Percentiles rank a stretch among this genome's conserved stretches.
phyloP scores from a whole-genome alignment of 2,113 vertebrate genomes.

The Antennarius striatus region DNA sequence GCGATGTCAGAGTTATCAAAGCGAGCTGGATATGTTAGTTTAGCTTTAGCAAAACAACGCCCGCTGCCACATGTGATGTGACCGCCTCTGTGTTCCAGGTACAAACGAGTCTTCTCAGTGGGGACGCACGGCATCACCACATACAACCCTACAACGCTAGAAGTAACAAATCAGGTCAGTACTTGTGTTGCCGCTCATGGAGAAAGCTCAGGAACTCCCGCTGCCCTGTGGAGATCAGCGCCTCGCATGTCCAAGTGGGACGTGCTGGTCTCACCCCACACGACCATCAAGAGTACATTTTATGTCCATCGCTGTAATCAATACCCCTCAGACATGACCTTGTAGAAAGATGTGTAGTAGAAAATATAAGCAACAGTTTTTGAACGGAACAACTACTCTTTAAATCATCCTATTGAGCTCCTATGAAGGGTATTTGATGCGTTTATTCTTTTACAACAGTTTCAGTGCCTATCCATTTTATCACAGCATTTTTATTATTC shows the following conservation, averaged over 20 bases:
- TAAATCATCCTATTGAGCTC: too few species aligned
- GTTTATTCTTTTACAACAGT: too few species aligned
- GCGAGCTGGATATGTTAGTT: not conserved
- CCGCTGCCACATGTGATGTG: too few species aligned
- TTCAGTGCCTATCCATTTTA: too few species aligned
- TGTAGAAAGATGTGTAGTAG: not conserved
- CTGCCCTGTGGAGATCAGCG: slow-evolving; percentile 2
- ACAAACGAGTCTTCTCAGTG: slow-evolving; percentile 97
- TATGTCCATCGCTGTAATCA: not conserved
- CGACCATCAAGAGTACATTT: slow-evolving; percentile 23
- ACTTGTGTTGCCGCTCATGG: not conserved
- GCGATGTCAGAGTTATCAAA: not conserved
- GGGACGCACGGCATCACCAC: slow-evolving; percentile 96
- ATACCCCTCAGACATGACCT: not conserved
- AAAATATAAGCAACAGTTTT: not conserved
- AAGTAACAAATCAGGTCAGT: slow-evolving; percentile 99
- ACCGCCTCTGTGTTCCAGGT: slow-evolving; percentile 80
- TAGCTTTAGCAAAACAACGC: not conserved
- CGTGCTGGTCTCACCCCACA: slow-evolving; percentile 2
- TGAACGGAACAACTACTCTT: not conserved
- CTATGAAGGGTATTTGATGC: too few species aligned
- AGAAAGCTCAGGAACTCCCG: not conserved
- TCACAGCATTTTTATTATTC: too few species aligned
- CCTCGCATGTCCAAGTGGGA: not conserved
- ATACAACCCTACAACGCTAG: slow-evolving; percentile 95